Percentiles rank a stretch among this genome's conserved stretches.
These are phyloP conservation scores for Archilochus colubris DNA, from an alignment of 2,113 vertebrate species.

Conservation along the genomic window DNA sequence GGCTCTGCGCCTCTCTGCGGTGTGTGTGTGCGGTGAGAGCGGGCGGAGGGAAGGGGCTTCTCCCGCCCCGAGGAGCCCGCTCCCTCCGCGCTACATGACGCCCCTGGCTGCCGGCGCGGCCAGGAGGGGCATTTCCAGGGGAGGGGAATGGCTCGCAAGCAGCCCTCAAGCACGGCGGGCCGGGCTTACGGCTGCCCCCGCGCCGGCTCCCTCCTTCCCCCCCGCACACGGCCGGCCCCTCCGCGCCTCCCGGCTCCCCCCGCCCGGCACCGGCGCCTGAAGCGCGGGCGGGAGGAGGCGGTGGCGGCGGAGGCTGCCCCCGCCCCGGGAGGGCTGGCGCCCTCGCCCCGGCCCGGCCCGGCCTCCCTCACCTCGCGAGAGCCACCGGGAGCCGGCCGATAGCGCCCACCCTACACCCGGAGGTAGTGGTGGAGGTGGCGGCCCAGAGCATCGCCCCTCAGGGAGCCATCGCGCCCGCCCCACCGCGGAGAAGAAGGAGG, in stretches of 20 bases:
- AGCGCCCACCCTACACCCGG: neutral
- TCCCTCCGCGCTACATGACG: neutral
- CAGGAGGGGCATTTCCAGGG: neutral
- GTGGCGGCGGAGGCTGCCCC: neutral
- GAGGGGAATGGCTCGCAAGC: neutral
- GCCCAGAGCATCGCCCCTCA: neutral
- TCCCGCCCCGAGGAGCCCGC: neutral
- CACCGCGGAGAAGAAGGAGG: neutral
- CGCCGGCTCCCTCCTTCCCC: neutral
- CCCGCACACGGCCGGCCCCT: neutral
- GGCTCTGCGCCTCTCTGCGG: neutral
- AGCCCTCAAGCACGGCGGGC: neutral
- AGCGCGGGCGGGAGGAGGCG: neutral
- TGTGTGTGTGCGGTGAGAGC: neutral
- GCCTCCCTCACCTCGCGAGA: conserved; percentile 55
- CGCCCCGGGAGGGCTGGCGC: neutral
- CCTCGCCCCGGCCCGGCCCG: neutral
- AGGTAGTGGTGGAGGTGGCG: neutral
- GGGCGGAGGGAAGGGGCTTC: conserved; percentile 11
- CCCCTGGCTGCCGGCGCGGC: neutral
- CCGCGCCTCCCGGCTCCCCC: neutral
- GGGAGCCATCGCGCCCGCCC: neutral
- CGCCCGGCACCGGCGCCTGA: neutral
- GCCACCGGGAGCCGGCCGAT: neutral
- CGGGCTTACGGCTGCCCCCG: neutral